Evolutionary conservation across 2,113 vertebrate genomes (phyloP).

Genomic region (Epinephelus moara): DNA sequence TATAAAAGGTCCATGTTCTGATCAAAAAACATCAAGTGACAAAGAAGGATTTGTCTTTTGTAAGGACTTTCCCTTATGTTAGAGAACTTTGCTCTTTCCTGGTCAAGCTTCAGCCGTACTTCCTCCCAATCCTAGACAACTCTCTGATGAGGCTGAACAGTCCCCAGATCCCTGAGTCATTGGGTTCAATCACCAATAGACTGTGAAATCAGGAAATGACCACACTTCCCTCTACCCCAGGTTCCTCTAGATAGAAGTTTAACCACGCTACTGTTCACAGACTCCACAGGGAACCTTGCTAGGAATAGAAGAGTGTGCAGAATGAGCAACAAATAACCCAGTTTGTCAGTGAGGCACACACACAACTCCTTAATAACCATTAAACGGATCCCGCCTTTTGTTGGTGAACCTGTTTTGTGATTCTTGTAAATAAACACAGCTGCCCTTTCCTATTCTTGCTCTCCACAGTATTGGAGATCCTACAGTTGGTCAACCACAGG

Average conservation of each 20-base stretch:
- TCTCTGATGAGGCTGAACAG: conserved; percentile 57
- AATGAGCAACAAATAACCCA: conserved; percentile 51
- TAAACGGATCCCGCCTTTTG: not conserved
- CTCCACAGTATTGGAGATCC: conserved; percentile 89
- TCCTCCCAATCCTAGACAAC: conserved; percentile 58
- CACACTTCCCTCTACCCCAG: conserved; percentile 59
- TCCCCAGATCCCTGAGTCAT: conserved; percentile 69
- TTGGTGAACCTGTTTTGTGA: not conserved
- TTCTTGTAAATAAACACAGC: not conserved
- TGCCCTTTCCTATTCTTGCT: not conserved
- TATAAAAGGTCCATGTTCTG: not conserved
- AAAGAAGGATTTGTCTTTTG: not conserved
- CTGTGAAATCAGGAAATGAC: conserved; percentile 76
- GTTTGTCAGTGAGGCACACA: conserved; percentile 47
- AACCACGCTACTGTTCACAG: conserved; percentile 57
- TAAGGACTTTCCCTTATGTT: not conserved
- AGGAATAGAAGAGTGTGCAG: conserved; percentile 49
- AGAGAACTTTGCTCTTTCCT: conserved; percentile 18
- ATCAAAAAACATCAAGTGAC: not conserved
- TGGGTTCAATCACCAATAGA: conserved; percentile 65
- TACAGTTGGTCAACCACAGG: conserved; percentile 90
- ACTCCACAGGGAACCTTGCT: conserved; percentile 54
- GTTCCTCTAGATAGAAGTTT: conserved; percentile 65
- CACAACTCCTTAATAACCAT: conserved; percentile 7
- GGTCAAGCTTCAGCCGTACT: conserved; percentile 33